These are phyloP conservation scores for Steromphala cineraria DNA, from an alignment of 2,888 invertebrate genomes.

Conservation along the genomic window DNA sequence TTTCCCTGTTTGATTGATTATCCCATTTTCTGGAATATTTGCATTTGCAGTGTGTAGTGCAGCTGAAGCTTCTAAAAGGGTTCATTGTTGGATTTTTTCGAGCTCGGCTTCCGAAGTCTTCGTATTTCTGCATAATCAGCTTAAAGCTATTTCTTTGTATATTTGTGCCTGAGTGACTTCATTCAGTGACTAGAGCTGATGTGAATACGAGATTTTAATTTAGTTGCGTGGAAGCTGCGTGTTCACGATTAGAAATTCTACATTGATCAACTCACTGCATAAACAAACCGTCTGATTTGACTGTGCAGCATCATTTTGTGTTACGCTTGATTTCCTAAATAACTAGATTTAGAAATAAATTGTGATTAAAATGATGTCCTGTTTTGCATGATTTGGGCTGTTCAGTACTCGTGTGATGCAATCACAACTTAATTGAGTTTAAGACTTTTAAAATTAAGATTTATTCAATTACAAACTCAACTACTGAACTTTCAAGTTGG, in stretches of 20 bases:
- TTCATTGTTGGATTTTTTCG: neutral
- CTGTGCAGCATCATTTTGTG: neutral
- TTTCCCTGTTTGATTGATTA: neutral
- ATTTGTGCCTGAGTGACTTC: neutral
- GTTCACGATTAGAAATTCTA: neutral
- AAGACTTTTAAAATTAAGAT: neutral
- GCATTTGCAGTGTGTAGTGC: neutral
- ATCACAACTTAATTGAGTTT: neutral
- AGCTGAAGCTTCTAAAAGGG: neutral
- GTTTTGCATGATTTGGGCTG: neutral
- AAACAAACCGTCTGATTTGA: neutral
- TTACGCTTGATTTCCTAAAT: neutral
- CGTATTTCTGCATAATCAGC: neutral
- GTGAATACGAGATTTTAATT: neutral
- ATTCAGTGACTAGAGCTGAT: neutral
- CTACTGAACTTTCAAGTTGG: neutral
- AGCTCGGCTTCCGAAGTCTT: neutral
- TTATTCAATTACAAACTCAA: neutral
- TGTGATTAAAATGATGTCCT: neutral
- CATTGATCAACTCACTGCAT: neutral
- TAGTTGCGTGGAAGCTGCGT: neutral
- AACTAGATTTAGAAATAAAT: neutral
- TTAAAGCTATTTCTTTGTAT: neutral
- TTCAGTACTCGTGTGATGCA: neutral
- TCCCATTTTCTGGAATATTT: neutral